Percentiles rank a stretch among this genome's conserved stretches.
phyloP scores from a whole-genome alignment of 1,140 invertebrate genomes.

The Cyclina sinensis region DNA sequence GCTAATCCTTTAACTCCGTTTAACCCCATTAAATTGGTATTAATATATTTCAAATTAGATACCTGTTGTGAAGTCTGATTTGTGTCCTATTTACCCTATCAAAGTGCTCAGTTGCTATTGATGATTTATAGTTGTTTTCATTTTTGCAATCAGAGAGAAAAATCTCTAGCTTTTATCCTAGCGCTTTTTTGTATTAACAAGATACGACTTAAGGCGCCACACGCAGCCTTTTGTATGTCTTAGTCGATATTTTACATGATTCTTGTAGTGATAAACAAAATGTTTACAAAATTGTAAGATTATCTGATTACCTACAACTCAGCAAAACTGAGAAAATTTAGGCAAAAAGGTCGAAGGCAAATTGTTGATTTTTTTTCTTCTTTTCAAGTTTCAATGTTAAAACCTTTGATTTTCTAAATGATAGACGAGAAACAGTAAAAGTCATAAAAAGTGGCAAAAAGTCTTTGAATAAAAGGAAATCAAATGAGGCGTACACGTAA shows the following conservation, averaged over 20 bases:
- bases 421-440: not conserved
- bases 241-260: conserved; percentile 12
- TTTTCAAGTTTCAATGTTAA: not conserved
- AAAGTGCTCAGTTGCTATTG: not conserved
- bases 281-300: conserved; percentile 2
- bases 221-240: not conserved
- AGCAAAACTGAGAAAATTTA: not conserved
- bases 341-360: not conserved
- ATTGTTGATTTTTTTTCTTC: not conserved
- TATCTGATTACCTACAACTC: not conserved
- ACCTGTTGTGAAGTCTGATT: not conserved
- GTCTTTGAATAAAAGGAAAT: not conserved
- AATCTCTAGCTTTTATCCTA: not conserved
- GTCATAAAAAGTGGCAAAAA: not conserved
- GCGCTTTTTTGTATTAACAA: not conserved
- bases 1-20: not conserved
- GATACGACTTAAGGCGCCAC: conserved; percentile 10
- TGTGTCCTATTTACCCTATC: not conserved
- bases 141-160: not conserved
- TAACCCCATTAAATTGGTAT: not conserved
- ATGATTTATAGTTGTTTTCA: conserved; percentile 12
- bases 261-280: not conserved
- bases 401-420: not conserved
- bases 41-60: conserved; percentile 11
- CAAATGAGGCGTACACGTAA: not conserved